These are phyloP conservation scores for Microtus ochrogaster DNA, from an alignment of 2,113 vertebrate genomes.

Conservation along the genomic window DNA sequence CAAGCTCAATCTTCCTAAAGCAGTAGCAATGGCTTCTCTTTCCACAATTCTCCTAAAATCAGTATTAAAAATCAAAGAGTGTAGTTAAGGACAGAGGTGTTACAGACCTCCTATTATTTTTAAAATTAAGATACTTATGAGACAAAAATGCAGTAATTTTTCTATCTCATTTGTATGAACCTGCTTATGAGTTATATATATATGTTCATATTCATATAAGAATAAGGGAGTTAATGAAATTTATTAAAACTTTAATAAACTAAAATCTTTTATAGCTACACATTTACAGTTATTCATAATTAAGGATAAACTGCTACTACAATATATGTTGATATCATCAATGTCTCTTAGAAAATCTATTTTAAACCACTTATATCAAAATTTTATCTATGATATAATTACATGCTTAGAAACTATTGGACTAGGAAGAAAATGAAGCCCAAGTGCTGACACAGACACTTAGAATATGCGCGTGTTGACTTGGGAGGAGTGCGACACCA, in stretches of 20 bases:
- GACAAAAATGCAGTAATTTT: not conserved
- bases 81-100: not conserved
- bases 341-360: not conserved
- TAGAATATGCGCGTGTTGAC: not conserved
- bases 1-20: constrained; percentile 32
- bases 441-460: not conserved
- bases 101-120: not conserved
- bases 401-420: not conserved
- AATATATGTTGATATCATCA: not conserved
- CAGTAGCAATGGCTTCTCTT: not conserved
- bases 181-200: not conserved
- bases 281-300: not conserved
- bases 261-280: not conserved
- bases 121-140: not conserved
- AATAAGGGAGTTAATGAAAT: not conserved
- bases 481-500: not conserved
- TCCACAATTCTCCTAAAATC: not conserved
- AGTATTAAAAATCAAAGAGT: not conserved
- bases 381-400: not conserved
- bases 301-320: not conserved
- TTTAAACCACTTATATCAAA: not conserved
- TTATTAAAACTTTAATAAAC: not conserved
- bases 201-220: not conserved
- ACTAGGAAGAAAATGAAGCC: not conserved
- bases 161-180: not conserved